A percentile compares a stretch with the other conserved stretches of the same genome.
Evolutionary conservation across 2,888 invertebrate species (phyloP).

Genomic region (Tillus elongatus): DNA sequence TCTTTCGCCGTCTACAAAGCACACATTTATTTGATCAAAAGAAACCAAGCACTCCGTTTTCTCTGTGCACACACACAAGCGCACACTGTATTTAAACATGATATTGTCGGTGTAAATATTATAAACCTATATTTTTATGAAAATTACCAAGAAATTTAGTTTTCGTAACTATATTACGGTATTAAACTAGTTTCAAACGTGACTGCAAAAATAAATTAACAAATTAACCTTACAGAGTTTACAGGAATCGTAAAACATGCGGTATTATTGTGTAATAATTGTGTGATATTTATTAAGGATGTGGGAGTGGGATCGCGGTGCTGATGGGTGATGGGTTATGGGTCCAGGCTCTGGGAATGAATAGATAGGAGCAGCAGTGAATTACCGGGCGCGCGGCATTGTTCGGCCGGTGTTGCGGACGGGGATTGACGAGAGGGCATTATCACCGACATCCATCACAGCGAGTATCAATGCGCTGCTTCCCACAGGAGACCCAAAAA

Average conservation of each 20-base stretch:
- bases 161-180: no score
- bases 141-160: no score
- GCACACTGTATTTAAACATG: no score
- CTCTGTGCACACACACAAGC: no score
- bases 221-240: no score
- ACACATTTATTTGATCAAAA: no score
- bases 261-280: conserved; percentile 37
- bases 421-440: conserved; percentile 47
- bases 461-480: conserved; percentile 43
- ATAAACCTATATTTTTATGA: no score
- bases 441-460: conserved; percentile 47
- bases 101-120: no score
- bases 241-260: conserved; percentile 31
- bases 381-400: conserved; percentile 43
- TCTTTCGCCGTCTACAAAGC: no score
- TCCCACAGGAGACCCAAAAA: conserved; percentile 43
- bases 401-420: conserved; percentile 48
- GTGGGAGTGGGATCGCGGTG: conserved; percentile 22
- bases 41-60: no score
- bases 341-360: conserved; percentile 29
- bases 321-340: conserved; percentile 12
- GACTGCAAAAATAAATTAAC: no score
- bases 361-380: conserved; percentile 41
- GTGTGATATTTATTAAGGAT: conserved; percentile 36
- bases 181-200: no score